Percentiles rank a stretch among this genome's conserved stretches.
These are phyloP conservation scores for Sycophaga agraensis DNA, from an alignment of 1,140 invertebrate genomes.

Conservation along the genomic window DNA sequence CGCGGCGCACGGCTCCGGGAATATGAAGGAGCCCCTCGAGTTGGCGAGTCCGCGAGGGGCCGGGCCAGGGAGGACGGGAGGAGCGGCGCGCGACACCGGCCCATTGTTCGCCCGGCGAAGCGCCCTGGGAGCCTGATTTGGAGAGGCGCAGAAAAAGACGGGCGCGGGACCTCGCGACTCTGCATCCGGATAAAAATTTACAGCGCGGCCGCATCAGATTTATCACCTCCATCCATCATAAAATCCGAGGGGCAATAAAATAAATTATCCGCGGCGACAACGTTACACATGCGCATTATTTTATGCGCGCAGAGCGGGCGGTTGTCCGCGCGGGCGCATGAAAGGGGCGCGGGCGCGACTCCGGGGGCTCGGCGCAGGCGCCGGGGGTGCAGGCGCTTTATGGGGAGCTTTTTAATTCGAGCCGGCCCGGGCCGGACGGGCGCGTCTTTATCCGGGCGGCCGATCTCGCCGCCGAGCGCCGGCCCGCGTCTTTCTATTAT, in stretches of 20 bases:
- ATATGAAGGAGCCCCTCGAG: no score
- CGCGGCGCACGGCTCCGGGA: no score
- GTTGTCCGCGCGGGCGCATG: no score
- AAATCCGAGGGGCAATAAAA: conserved; percentile 27
- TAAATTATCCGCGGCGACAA: conserved; percentile 29
- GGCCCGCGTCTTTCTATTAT: conserved; percentile 4
- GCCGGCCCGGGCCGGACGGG: no score
- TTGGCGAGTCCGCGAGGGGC: no score
- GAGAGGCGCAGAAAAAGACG: no score
- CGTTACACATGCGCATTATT: conserved; percentile 17
- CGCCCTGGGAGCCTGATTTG: no score
- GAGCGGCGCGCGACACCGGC: neutral
- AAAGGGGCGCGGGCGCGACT: no score
- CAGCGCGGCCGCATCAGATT: conserved; percentile 20
- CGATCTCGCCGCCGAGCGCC: neutral
- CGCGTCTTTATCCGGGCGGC: conserved; percentile 29
- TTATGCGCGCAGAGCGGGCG: no score
- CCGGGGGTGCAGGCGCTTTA: conserved; percentile 20
- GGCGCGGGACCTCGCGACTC: no score
- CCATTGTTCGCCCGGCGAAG: no score
- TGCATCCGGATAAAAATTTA: conserved; percentile 27
- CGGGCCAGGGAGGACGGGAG: neutral
- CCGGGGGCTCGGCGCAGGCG: no score
- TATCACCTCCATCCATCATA: conserved; percentile 31
- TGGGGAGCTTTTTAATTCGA: conserved; percentile 53